Conservation (phyloP, 2,797 vertebrate genomes). For the Mycteria americana region DNA sequence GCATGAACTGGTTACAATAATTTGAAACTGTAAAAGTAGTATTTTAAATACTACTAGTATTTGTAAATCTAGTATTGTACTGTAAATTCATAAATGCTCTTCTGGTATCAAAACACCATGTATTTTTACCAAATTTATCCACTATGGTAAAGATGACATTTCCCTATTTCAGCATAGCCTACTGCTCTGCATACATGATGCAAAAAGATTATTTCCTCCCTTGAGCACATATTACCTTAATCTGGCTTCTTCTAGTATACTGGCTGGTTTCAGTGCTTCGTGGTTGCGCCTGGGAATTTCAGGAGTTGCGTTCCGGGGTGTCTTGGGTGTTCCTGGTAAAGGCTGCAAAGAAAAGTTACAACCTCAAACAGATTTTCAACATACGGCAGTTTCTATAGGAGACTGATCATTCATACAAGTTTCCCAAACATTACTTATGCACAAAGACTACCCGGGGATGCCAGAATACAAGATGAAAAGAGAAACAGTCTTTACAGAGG, state of each 20-base stretch:
- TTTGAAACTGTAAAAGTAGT: not conserved
- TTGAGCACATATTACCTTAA: slow-evolving; percentile 76
- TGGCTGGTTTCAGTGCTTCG: slow-evolving; percentile 80
- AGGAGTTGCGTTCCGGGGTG: slow-evolving; percentile 78
- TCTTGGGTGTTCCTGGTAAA: slow-evolving; percentile 66
- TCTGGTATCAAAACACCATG: not conserved
- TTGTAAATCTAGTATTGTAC: not conserved
- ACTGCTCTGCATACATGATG: not conserved
- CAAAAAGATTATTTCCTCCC: not conserved
- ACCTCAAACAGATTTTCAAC: not conserved
- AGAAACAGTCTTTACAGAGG: not conserved
- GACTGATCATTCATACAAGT: not conserved
- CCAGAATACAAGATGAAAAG: not conserved
- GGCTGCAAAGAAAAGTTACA: slow-evolving; percentile 66
- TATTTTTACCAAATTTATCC: not conserved
- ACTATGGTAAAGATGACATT: not conserved
- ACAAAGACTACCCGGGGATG: not conserved
- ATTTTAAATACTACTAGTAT: not conserved
- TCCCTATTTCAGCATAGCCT: not conserved
- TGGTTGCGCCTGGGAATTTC: slow-evolving; percentile 83
- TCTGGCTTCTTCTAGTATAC: slow-evolving; percentile 86
- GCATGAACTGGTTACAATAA: not conserved
- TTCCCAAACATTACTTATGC: not conserved
- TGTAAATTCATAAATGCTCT: not conserved
- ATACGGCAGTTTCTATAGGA: not conserved